A percentile compares a stretch with the other conserved stretches of the same genome.
These are phyloP conservation scores for Podiceps cristatus DNA, from an alignment of 2,113 vertebrate species.

Conservation along the genomic window DNA sequence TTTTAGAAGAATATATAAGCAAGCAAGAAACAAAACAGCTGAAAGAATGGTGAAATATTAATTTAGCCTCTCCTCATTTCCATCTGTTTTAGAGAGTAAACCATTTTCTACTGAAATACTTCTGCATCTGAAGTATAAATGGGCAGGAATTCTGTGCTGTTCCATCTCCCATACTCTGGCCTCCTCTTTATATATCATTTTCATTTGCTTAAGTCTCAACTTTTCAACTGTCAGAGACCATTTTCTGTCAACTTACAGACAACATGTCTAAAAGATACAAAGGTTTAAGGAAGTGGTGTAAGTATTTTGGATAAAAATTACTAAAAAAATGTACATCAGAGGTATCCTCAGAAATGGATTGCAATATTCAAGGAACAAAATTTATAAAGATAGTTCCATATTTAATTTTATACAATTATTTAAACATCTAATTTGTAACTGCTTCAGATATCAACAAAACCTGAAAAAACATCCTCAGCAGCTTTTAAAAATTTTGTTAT, in stretches of 20 bases:
- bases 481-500: rapidly evolving
- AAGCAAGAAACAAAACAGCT: not conserved
- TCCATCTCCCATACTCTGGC: not conserved
- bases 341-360: not conserved
- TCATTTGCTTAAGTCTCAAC: not conserved
- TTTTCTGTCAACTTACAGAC: not conserved
- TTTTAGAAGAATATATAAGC: slow-evolving; percentile 5
- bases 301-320: not conserved
- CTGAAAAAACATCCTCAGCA: not conserved
- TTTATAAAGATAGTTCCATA: not conserved
- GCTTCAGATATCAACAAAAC: not conserved
- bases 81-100: slow-evolving; percentile 3
- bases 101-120: slow-evolving; percentile 5
- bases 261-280: not conserved
- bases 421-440: not conserved
- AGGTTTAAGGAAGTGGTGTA: not conserved
- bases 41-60: slow-evolving; percentile 44
- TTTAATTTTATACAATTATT: not conserved
- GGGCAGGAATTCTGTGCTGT: not conserved
- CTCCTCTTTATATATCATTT: not conserved
- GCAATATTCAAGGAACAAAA: not conserved
- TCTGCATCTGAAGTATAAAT: not conserved
- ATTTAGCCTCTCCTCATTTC: slow-evolving; percentile 19
- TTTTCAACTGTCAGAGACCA: not conserved
- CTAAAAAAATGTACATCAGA: not conserved